These are phyloP conservation scores for Corbicula japonica DNA, from an alignment of 2,888 invertebrate species.

Conservation along the genomic window DNA sequence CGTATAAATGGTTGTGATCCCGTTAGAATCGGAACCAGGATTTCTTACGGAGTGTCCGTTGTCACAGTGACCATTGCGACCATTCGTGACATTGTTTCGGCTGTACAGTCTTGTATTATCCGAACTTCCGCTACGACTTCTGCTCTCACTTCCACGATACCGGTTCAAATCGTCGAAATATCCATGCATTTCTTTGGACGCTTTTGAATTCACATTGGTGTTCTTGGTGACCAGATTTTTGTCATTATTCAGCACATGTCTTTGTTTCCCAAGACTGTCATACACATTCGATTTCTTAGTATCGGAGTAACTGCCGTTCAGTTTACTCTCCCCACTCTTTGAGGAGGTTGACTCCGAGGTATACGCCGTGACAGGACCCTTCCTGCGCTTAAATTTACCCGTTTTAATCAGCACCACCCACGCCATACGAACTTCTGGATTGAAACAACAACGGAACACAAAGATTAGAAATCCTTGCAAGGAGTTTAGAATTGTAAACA, in stretches of 20 bases:
- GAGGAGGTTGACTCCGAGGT: conserved; percentile 75
- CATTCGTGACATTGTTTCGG: conserved; percentile 32
- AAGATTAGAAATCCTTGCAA: conserved; percentile 83
- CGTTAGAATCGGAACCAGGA: conserved; percentile 4
- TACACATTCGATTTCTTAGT: conserved; percentile 63
- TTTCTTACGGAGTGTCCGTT: conserved; percentile 15
- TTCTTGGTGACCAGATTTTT: conserved; percentile 47
- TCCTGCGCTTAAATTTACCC: conserved; percentile 79
- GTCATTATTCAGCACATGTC: conserved; percentile 47
- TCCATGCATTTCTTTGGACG: conserved; percentile 57
- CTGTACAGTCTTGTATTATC: conserved; percentile 26
- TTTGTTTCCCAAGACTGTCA: conserved; percentile 59
- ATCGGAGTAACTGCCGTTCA: conserved; percentile 66
- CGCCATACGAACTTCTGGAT: conserved; percentile 80
- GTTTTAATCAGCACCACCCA: conserved; percentile 81
- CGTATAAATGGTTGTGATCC: conserved; percentile 55
- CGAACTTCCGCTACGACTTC: conserved; percentile 18
- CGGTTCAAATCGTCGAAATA: conserved; percentile 54
- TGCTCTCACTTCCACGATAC: conserved; percentile 29
- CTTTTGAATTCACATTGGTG: conserved; percentile 35
- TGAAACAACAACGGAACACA: conserved; percentile 81
- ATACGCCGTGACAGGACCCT: conserved; percentile 75
- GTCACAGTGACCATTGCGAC: conserved; percentile 20
- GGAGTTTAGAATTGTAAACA: conserved; percentile 84
- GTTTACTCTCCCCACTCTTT: conserved; percentile 66